Evolutionary conservation across 2,113 vertebrate genomes (phyloP), one percentile per base, ranked within the genome.

Genomic region (Oryzias curvinotus): DNA sequence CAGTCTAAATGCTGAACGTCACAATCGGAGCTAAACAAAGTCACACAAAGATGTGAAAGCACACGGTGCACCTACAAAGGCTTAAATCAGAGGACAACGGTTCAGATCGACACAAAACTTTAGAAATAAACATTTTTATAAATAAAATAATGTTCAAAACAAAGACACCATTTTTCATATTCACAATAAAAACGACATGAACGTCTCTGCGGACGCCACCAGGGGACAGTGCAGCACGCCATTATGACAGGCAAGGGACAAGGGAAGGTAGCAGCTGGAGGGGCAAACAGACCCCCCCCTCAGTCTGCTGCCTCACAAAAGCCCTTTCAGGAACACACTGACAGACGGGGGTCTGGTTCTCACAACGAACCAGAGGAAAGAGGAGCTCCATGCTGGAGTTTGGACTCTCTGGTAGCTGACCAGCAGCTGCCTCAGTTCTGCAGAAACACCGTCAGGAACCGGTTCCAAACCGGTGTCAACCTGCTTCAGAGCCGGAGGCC

Each of bases 381-480:
- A 82, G 51, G 75, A 74, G 36, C 36, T 36, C 12, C 36, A 36
- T 75, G 85, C 82, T 83, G 82, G 81, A 75, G 80, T 75, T 17
- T 63, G 62, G 66, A 83, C 71, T 64, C 67, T 69, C 63, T n/a
- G 93, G 95, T 92, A 91, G 93, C 94, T 87, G 90, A 87, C 95
- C 95, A 93, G 96, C 96, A 89, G 95, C 94, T 68, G 93, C 95
- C 95, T 87, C 86, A 46, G 73, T 58, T 75, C 58, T 74, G 82
- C 30, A 36, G 2, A 36, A 36, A 36, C 12, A 36, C 36, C 3
- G 10, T 36, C 3, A 36, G 12, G 12, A 36, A 36, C 1, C 36
- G 12, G 36, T 36, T 3, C 10, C 10, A 36, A 36, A 12, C 36
- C 12, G 0, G 36, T 13, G 36, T 36, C 8, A 12, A 36, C 30